phyloP scores from a whole-genome alignment of 2,797 vertebrate species.

The Synanceia verrucosa region DNA sequence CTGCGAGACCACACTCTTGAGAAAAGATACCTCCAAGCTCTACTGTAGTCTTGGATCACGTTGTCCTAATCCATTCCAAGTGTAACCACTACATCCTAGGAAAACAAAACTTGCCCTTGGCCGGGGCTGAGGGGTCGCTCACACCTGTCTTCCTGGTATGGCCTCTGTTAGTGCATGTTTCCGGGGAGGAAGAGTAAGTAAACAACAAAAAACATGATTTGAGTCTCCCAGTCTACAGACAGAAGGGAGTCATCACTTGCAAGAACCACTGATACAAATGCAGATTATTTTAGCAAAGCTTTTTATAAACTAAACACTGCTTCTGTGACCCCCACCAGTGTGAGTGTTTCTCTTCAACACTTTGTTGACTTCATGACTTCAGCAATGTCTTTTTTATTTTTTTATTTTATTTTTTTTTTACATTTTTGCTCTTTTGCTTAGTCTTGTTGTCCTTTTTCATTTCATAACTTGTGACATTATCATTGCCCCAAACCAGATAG shows the following conservation, averaged over 20 bases:
- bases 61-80: conserved; percentile 76
- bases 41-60: conserved; percentile 65
- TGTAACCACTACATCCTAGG: conserved; percentile 62
- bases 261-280: neutral
- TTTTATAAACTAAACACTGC: neutral
- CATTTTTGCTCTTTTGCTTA: no score
- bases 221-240: conserved; percentile 8
- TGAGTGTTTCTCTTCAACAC: conserved; percentile 16
- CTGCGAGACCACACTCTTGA: conserved; percentile 71
- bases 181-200: conserved; percentile 34
- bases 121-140: conserved; percentile 62
- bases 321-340: neutral
- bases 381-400: neutral
- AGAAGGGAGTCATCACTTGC: neutral
- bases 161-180: conserved; percentile 43
- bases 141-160: conserved; percentile 61
- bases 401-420: no score
- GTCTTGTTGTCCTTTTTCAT: neutral
- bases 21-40: conserved; percentile 66
- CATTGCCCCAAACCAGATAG: neutral
- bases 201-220: conserved; percentile 25
- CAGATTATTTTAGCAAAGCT: neutral
- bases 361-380: conserved; percentile 2
- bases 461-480: neutral
- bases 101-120: conserved; percentile 76